Percentiles rank a stretch among this genome's conserved stretches.
phyloP scores from a whole-genome alignment of 2,797 vertebrate genomes.

The Arctocebus calabarensis region DNA sequence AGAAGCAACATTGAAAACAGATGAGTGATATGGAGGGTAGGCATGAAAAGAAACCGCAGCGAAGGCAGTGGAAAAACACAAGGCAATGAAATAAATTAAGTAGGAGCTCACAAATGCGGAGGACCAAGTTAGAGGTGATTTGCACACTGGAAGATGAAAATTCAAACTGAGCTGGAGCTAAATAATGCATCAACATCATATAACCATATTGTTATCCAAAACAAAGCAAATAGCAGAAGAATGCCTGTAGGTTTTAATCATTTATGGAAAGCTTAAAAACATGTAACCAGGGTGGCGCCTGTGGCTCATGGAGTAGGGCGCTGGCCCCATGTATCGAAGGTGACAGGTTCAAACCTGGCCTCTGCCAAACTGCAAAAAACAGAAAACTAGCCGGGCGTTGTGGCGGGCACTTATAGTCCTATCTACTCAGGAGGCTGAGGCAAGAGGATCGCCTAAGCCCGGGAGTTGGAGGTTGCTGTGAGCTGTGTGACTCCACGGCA shows the following conservation, averaged over 20 bases:
- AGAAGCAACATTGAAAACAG: constrained; percentile 6
- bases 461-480: too few species aligned
- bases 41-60: not conserved
- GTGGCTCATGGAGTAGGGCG: too few species aligned
- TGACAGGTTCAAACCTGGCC: too few species aligned
- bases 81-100: constrained; percentile 26
- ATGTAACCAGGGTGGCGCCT: not conserved
- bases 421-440: too few species aligned
- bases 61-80: constrained; percentile 25
- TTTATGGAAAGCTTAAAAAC: constrained; percentile 29
- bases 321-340: too few species aligned
- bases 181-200: not conserved
- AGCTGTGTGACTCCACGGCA: too few species aligned
- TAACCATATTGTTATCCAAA: constrained; percentile 20
- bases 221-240: not conserved
- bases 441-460: too few species aligned
- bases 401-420: too few species aligned
- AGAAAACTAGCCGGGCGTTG: too few species aligned
- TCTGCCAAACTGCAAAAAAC: too few species aligned
- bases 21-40: not conserved
- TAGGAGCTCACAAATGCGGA: not conserved
- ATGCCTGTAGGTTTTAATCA: not conserved
- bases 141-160: not conserved
- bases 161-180: not conserved
- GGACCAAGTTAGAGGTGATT: not conserved